Evolutionary conservation across 64 coral and sea anemone genomes (phyloP), one percentile per base, ranked within the genome.

Genomic region (Platygyra sinensis): DNA sequence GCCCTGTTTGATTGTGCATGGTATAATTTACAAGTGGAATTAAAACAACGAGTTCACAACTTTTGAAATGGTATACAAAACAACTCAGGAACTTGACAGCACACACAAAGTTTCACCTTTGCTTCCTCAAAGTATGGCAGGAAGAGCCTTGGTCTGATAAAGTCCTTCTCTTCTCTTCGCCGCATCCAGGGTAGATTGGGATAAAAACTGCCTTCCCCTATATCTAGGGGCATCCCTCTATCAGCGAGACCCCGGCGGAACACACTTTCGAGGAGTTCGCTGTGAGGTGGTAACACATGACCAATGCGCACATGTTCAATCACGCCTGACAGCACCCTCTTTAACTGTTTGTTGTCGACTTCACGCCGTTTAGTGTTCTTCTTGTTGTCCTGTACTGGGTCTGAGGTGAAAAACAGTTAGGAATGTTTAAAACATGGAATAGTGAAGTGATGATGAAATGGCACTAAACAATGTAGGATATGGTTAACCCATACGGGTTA

Each of bases 101-200:
- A 57, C 54, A 57, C 10, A 57, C 22, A 2, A 82, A 55, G 11
- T 19, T 51, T 77, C 31, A 98, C 96, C 91, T 98, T 98, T 33
- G 96, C 91, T 54, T 98, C 96, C 50, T 98, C 90, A 49, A 90
- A 92, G 67, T 98, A 98, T 0, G 93, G 93, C 83, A 91, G 67
- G 60, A 98, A 98, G 28, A 95, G 77, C 46, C 96, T 86, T 2
- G 96, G 96, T 50, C 90, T 86, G 25, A 95, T 91, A 90, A 95
- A 98, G 62, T 94, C 90, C 64, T 90, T 90, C 50, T 98, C 93
- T 49, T 92, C 57, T 55, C 89, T 89, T 30, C 91, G 89, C 30
- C 90, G 87, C 87, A 98, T 98, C 96, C 96, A 98, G 0, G 96
- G 93, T 12, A 89, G 76, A 73, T 91, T 87, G n/a, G 94, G 96